Base-by-base conservation (phyloP, 2,797 vertebrate genomes). In the Pteropus rufus region DNA sequence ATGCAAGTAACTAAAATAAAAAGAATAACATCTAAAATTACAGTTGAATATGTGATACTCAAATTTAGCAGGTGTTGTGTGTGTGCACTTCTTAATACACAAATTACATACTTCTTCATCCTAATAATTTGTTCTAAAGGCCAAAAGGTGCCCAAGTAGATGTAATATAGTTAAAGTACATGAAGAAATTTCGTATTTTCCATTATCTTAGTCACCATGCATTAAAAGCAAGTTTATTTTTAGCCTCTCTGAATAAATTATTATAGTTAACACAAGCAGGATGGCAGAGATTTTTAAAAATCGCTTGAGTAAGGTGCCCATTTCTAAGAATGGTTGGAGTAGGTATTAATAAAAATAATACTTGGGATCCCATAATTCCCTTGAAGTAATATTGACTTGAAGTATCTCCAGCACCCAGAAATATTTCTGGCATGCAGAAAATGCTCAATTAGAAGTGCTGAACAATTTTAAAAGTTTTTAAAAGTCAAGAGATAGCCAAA, bases 91-190 rank as follows among this genome's bases (percentile, higher is more conserved):
- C 58, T 90, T 87, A 44, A 34, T 93, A n/a, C 0, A 31, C 2
- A 60, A 36, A 5, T 76, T 85, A 44, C 24, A 76, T 12, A 65
- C 24, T 69, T 82, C 18, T 77, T 95, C 9, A 75, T 34, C 29
- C 24, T 44, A 46, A n/a, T 76, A 36, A 69, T 7, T 81, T 93
- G 8, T 89, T 94, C 8, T 91, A 7, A 26, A 49, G 19, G 44
- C 10, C 62, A 75, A 58, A 46, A 90, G 8, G 23, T 67, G 1
- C 10, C 21, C 31, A 76, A 34, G 3, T 70, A 79, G 16, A 64
- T 79, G 77, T 18, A 88, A 89, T 93, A 84, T 49, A 18, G 82
- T 96, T 98, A 97, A 91, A 96, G 73, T 96, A 31, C 76, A 89
- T 88, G 18, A 89, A 79, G 18, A 0, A 69, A 76, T 72, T 75